Evolutionary conservation across 2,797 vertebrate species (phyloP), one percentile per base, ranked within the genome.

Genomic region (Pseudomugil gertrudae): DNA sequence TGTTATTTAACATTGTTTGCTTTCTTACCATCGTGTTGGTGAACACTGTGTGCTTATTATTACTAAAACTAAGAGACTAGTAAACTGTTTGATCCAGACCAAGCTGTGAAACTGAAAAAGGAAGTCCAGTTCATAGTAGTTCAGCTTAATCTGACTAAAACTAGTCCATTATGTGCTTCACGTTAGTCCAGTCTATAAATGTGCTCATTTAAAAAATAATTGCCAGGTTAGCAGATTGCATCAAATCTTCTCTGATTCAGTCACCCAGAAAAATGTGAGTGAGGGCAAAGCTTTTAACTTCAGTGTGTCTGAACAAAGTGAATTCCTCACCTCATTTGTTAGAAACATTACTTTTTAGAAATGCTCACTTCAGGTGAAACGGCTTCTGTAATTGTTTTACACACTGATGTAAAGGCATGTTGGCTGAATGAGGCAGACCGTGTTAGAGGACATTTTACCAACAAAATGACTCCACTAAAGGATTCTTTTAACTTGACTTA

Each of bases 221-320:
- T n/a, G 7, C 36, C 15, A 17, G 5, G 38, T 15, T 5, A n/a
- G 9, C 40, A 43, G 40, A 19, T 43, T 43, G 40, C 19, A n/a
- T 43, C 8, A 5, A n/a, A 43, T n/a, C 40, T 43, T 40, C 17
- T 40, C 17, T 40, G 38, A 40, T 40, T 40, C 38, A 40, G 62
- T 65, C 56, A 67, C 10, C 30, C 2, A 21, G 48, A 29, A 45
- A 52, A 21, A 43, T 27, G 66, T 68, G 52, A 63, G 32, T 24
- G 51, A 66, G 33, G 2, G 65, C 15, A 60, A 57, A 75, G 57
- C 33, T 66, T 55, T 72, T 2, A 10, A 19, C 62, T 53, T 35
- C 32, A 35, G 15, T 40, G 1, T 47, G 23, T 62, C 76, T 70
- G 11, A 15, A 21, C 63, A 63, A 57, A 19, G 53, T 24, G 67